A percentile compares a stretch with the other conserved stretches of the same genome.
phyloP scores from a whole-genome alignment of 2,888 invertebrate genomes.

The Drosophila pegasa region DNA sequence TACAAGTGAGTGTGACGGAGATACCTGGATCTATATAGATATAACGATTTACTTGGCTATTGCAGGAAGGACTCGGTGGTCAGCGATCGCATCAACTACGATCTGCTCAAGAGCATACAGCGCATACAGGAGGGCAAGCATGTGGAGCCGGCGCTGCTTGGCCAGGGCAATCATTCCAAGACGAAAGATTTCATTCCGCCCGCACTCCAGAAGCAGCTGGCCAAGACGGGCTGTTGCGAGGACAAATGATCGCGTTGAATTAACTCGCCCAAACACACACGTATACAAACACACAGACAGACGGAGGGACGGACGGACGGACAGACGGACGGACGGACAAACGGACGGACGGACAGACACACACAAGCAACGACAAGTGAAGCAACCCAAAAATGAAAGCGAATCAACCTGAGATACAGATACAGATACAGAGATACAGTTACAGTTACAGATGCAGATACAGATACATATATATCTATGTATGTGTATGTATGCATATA shows the following conservation, averaged over 20 bases:
- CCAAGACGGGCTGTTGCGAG: slow-evolving; percentile 80
- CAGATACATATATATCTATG: neutral
- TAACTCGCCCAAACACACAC: slow-evolving; percentile 13
- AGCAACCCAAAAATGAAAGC: slow-evolving; percentile 5
- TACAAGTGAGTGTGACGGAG: slow-evolving; percentile 90
- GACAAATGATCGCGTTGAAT: slow-evolving; percentile 75
- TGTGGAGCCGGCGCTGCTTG: slow-evolving; percentile 91
- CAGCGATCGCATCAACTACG: slow-evolving; percentile 95
- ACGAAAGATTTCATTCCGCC: slow-evolving; percentile 94
- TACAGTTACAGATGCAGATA: slow-evolving; percentile 7
- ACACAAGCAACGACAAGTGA: neutral
- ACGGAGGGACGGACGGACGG: neutral
- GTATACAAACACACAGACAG: slow-evolving; percentile 1
- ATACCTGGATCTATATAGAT: too few species aligned
- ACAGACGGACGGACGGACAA: slow-evolving; percentile 2
- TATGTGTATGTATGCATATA: neutral
- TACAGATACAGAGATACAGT: slow-evolving; percentile 2
- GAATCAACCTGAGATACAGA: slow-evolving; percentile 18
- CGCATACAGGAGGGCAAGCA: slow-evolving; percentile 90
- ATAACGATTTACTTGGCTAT: slow-evolving; percentile 45
- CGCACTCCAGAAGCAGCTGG: slow-evolving; percentile 88
- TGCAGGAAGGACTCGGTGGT: slow-evolving; percentile 94
- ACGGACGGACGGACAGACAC: neutral
- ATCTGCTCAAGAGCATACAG: slow-evolving; percentile 91
- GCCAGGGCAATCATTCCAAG: slow-evolving; percentile 90